phyloP scores from a whole-genome alignment of 2,888 invertebrate species.

The Ryuthela nishihirai region DNA sequence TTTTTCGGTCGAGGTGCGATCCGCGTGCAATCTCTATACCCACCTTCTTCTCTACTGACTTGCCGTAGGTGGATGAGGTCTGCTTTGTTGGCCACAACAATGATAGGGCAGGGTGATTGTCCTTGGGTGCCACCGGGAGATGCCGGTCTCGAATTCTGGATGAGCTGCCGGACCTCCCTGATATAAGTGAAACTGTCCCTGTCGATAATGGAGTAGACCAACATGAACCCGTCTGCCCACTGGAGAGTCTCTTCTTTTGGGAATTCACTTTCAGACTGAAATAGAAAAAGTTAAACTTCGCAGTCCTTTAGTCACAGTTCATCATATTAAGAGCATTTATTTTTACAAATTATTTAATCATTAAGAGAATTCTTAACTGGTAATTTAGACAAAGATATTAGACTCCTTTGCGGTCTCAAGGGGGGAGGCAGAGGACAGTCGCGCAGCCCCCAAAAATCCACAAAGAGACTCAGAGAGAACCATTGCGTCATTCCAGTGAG shows the following conservation, averaged over 20 bases:
- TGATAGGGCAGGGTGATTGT: slow-evolving; percentile 57
- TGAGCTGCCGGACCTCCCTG: slow-evolving; percentile 62
- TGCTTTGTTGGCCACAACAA: slow-evolving; percentile 85
- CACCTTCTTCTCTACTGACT: slow-evolving; percentile 80
- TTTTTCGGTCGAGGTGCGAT: too few relatives aligned
- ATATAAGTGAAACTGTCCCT: slow-evolving; percentile 78
- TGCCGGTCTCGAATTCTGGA: slow-evolving; percentile 10
- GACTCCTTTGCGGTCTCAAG: not conserved
- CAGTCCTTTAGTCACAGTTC: too few relatives aligned
- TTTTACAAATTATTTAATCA: too few relatives aligned
- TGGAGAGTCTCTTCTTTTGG: slow-evolving; percentile 70
- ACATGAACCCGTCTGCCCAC: slow-evolving; percentile 85
- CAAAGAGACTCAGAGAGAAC: too few relatives aligned
- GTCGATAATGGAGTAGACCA: slow-evolving; percentile 89
- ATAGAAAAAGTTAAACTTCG: slow-evolving; percentile 3
- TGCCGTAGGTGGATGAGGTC: slow-evolving; percentile 87
- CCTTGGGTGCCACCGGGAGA: slow-evolving; percentile 14
- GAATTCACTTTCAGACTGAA: slow-evolving; percentile 67
- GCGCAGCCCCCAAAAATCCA: too few relatives aligned
- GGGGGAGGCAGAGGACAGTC: not conserved
- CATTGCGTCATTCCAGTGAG: too few relatives aligned
- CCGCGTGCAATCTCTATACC: too few relatives aligned
- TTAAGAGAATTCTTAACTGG: too few relatives aligned
- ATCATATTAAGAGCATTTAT: too few relatives aligned
- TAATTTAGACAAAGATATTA: too few relatives aligned